A percentile compares a stretch with the other conserved stretches of the same genome.
phyloP scores from a whole-genome alignment of 2,113 vertebrate species.

The Zosterops borbonicus region DNA sequence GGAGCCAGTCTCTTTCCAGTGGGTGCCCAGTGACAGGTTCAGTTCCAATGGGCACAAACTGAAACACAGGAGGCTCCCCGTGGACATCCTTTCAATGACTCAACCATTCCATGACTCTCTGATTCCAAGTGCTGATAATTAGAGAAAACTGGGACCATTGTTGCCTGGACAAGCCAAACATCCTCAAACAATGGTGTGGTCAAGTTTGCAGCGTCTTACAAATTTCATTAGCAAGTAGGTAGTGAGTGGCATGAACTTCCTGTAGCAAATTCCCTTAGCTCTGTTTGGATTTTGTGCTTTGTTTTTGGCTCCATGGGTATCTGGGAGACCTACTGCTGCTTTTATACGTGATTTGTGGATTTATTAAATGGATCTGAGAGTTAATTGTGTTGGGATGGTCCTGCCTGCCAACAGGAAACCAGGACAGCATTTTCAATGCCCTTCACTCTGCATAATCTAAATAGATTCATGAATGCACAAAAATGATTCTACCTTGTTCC shows the following conservation, averaged over 20 bases:
- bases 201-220: background rate
- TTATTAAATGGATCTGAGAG: constrained; percentile 55
- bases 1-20: background rate
- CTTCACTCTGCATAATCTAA: constrained; percentile 20
- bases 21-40: background rate
- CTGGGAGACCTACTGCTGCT: background rate
- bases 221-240: background rate
- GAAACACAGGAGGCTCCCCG: background rate
- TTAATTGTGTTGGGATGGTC: constrained; percentile 56
- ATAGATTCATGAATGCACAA: constrained; percentile 46
- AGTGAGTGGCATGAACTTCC: background rate
- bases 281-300: background rate
- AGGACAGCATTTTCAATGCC: constrained; percentile 7
- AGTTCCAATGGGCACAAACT: background rate
- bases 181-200: background rate
- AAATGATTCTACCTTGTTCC: background rate
- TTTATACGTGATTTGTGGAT: background rate
- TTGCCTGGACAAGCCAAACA: background rate
- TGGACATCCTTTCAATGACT: background rate
- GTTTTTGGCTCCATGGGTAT: background rate
- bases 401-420: constrained; percentile 38
- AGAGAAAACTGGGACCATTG: background rate
- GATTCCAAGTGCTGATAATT: background rate
- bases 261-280: background rate
- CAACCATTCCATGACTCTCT: background rate